Conservation (phyloP, 1,140 invertebrate species). For the Pogonomyrmex barbatus region DNA sequence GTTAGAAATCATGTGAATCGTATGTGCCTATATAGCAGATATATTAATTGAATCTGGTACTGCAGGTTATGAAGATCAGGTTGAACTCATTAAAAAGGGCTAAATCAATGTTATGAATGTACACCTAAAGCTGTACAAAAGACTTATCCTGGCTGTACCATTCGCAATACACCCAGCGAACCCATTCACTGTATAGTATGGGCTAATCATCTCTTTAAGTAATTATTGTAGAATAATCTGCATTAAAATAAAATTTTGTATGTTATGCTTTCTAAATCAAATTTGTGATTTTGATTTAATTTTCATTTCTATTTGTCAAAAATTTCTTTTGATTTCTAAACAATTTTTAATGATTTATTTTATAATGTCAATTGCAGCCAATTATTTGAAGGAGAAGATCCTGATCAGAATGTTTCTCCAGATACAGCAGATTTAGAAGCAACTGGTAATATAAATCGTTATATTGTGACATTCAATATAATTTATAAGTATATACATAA, state of each 20-base stretch:
- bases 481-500: neutral
- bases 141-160: conserved; percentile 98
- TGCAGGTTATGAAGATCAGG: conserved; percentile 98
- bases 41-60: conserved; percentile 98
- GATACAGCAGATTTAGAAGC: conserved; percentile 97
- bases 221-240: conserved; percentile 74
- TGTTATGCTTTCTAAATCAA: conserved; percentile 34
- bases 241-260: conserved; percentile 10
- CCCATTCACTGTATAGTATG: conserved; percentile 99
- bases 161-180: conserved; percentile 99
- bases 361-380: conserved; percentile 89
- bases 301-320: conserved; percentile 6
- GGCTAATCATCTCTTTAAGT: conserved; percentile 99
- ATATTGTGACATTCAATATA: neutral
- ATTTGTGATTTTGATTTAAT: conserved; percentile 6
- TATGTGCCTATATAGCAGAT: conserved; percentile 98
- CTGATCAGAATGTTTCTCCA: conserved; percentile 99
- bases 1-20: conserved; percentile 99
- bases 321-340: neutral
- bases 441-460: conserved; percentile 83
- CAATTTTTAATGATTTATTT: conserved; percentile 52
- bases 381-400: conserved; percentile 98
- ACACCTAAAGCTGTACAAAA: conserved; percentile 96
- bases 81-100: conserved; percentile 95
- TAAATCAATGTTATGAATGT: conserved; percentile 99